These are phyloP conservation scores for Parasteatoda tepidariorum DNA, from an alignment of 1,140 invertebrate genomes.

Conservation along the genomic window DNA sequence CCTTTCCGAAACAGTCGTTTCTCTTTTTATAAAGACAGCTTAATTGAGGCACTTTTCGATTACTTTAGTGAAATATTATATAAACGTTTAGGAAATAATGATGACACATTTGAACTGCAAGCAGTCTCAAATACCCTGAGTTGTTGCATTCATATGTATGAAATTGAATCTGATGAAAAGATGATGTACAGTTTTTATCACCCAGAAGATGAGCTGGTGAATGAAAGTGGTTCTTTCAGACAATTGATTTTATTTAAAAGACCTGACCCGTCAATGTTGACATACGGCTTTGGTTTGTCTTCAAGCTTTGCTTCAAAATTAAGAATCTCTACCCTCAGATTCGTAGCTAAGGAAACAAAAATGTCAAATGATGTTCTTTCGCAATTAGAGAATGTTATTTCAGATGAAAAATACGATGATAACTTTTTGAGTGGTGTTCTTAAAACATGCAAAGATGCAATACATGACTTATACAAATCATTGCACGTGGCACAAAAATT, in stretches of 20 bases:
- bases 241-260: too few species aligned
- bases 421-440: background rate
- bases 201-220: too few species aligned
- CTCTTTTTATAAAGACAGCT: background rate
- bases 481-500: background rate
- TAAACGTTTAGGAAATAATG: too few species aligned
- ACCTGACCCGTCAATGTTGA: background rate
- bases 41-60: background rate
- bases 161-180: too few species aligned
- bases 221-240: too few species aligned
- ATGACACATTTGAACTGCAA: background rate
- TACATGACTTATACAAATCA: slow-evolving; percentile 11
- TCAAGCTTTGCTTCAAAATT: background rate
- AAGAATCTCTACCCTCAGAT: background rate
- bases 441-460: background rate
- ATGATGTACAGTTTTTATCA: too few species aligned
- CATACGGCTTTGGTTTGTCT: background rate
- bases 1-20: background rate
- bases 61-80: background rate
- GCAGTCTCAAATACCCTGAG: background rate
- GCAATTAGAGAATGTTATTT: background rate
- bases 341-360: background rate
- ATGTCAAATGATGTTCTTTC: background rate
- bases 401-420: background rate
- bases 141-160: background rate